These are phyloP conservation scores for Pardosa pseudoannulata DNA, from an alignment of 2,888 invertebrate species.

Conservation along the genomic window DNA sequence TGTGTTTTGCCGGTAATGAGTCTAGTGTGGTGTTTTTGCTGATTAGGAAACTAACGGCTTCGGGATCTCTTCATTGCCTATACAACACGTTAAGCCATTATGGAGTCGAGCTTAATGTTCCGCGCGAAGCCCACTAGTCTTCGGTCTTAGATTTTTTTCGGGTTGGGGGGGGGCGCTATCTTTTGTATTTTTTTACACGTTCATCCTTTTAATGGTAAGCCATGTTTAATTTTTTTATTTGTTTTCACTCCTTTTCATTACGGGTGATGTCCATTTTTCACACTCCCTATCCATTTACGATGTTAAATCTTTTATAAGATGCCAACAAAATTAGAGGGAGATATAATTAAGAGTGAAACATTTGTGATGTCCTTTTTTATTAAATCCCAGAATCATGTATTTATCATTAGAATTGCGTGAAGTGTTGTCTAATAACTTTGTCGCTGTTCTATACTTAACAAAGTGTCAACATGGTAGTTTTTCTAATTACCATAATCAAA, in stretches of 20 bases:
- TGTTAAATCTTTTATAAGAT: not conserved
- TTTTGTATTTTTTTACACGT: not conserved
- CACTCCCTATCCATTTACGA: not conserved
- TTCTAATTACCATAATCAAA: too few species aligned
- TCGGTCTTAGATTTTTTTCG: not conserved
- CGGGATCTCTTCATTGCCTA: constrained; percentile 36
- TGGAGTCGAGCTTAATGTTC: not conserved
- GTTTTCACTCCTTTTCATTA: not conserved
- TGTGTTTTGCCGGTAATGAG: constrained; percentile 52
- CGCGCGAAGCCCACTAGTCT: not conserved
- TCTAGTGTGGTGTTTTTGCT: constrained; percentile 57
- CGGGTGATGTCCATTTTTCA: not conserved
- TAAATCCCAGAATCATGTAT: too few species aligned
- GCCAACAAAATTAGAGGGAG: too few species aligned
- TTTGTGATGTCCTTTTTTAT: too few species aligned
- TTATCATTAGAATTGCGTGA: too few species aligned
- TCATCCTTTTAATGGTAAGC: not conserved
- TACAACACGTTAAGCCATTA: constrained; percentile 49
- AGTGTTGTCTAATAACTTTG: too few species aligned
- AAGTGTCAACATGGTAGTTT: too few species aligned
- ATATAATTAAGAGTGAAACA: too few species aligned
- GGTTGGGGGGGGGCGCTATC: not conserved
- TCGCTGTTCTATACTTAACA: too few species aligned
- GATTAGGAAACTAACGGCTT: constrained; percentile 58
- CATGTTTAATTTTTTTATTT: constrained; percentile 13